Percentiles rank a stretch among this genome's conserved stretches.
phyloP scores from a whole-genome alignment of 2,113 vertebrate species.

The Hoplias malabaricus region DNA sequence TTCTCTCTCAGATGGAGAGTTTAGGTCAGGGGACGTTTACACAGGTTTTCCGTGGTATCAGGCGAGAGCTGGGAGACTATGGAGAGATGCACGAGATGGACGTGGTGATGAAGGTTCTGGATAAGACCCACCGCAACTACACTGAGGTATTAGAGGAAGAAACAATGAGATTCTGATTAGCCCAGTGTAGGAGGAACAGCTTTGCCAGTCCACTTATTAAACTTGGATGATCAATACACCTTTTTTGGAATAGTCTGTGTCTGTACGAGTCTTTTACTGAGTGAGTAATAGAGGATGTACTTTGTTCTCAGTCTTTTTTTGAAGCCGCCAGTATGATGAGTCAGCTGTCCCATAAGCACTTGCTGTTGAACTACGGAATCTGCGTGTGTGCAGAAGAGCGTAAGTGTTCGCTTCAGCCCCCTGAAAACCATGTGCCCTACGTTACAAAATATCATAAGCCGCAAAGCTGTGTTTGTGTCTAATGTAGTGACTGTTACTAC shows the following conservation, averaged over 20 bases:
- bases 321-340: slow-evolving; percentile 99
- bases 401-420: slow-evolving; percentile 72
- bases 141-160: slow-evolving; percentile 82
- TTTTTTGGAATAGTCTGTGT: not conserved
- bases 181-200: not conserved
- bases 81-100: slow-evolving; percentile 89
- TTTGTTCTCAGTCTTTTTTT: slow-evolving; percentile 86
- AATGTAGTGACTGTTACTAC: too few relatives aligned
- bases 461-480: too few relatives aligned
- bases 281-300: not conserved
- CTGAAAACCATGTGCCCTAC: too few relatives aligned
- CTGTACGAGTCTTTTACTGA: not conserved
- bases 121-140: slow-evolving; percentile 90
- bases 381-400: slow-evolving; percentile 95
- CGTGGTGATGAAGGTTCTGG: slow-evolving; percentile 91
- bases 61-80: slow-evolving; percentile 89
- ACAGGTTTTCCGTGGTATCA: slow-evolving; percentile 90
- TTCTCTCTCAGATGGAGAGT: slow-evolving; percentile 60
- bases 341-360: slow-evolving; percentile 93
- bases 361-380: slow-evolving; percentile 93
- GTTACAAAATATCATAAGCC: too few relatives aligned
- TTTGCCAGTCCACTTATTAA: not conserved
- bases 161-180: not conserved
- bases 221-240: not conserved
- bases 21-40: slow-evolving; percentile 96